Evolutionary conservation across 2,888 invertebrate genomes (phyloP), one percentile per base, ranked within the genome.

Genomic region (Labia minor): DNA sequence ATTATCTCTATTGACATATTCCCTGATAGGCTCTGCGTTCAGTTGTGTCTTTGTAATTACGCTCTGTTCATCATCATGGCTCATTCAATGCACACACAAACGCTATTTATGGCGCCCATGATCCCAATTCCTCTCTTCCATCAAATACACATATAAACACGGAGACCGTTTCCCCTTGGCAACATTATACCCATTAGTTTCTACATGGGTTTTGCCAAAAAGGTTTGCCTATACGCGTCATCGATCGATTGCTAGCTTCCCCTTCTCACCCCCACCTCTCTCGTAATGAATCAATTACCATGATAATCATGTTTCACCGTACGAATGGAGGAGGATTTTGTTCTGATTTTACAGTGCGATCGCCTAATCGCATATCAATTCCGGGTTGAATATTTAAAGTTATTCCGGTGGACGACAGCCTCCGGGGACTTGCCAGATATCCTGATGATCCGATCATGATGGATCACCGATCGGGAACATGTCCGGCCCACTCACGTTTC

Each of bases 1-100:
- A 49, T 49, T 49, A 49, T 49, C 49, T 49, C 49, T 49, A 49
- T 49, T 49, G 49, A 49, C n/a, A 49, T 49, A 49, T 49, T 49
- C 49, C 49, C 49, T 49, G 49, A 49, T 49, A 49, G 49, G 49
- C 49, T 49, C 4, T 49, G 49, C 49, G 49, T 49, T 49, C 16
- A 3, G 49, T 49, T 49, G 49, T 49, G 49, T 49, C 49, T 49
- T 49, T 49, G 49, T 49, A 49, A 49, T 49, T 49, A 49, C 49
- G 49, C 49, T 49, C 49, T 49, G 49, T 49, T 49, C 49, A 49
- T 49, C 49, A 49, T 49, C 49, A 49, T 49, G 49, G 49, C 49
- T 49, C 49, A 49, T 49, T 49, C 49, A 49, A 49, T 49, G 49
- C 49, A 49, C 49, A 49, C 49, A 49, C 49, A 49, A 49, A 49